A percentile compares a stretch with the other conserved stretches of the same genome.
phyloP scores from a whole-genome alignment of 2,888 invertebrate species.

The Ectemnius continuus region DNA sequence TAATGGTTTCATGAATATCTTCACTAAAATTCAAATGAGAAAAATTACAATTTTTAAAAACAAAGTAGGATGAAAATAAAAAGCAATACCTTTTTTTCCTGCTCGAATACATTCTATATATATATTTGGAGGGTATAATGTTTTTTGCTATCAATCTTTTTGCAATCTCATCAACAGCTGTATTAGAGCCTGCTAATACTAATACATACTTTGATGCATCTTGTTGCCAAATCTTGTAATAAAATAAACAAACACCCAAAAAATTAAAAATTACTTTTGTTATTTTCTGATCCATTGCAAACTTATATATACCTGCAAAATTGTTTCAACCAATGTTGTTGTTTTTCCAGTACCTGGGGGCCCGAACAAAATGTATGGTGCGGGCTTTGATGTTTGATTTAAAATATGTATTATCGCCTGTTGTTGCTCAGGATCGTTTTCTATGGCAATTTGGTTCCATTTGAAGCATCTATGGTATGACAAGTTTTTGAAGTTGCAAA shows the following conservation, averaged over 20 bases:
- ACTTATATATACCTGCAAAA: slow-evolving; percentile 80
- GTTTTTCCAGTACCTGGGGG: slow-evolving; percentile 92
- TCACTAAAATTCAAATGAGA: slow-evolving; percentile 17
- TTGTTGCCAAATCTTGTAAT: slow-evolving; percentile 65
- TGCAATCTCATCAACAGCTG: slow-evolving; percentile 85
- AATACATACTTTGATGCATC: slow-evolving; percentile 79
- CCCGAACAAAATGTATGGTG: slow-evolving; percentile 91
- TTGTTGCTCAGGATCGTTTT: slow-evolving; percentile 81
- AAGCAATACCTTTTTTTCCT: slow-evolving; percentile 55
- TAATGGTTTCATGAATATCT: slow-evolving; percentile 21
- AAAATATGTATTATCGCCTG: slow-evolving; percentile 85
- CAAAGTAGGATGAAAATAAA: background rate
- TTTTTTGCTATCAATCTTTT: slow-evolving; percentile 75
- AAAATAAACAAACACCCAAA: slow-evolving; percentile 26
- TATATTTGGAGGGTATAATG: slow-evolving; percentile 62
- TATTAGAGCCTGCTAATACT: slow-evolving; percentile 85
- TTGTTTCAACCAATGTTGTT: slow-evolving; percentile 85
- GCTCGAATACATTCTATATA: slow-evolving; percentile 77
- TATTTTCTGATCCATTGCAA: slow-evolving; percentile 2
- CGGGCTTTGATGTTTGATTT: slow-evolving; percentile 81
- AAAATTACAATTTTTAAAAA: slow-evolving; percentile 9
- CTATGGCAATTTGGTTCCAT: slow-evolving; percentile 77
- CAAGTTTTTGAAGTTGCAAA: background rate
- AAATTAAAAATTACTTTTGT: background rate
- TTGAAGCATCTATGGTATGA: slow-evolving; percentile 13